phyloP scores from a whole-genome alignment of 2,113 vertebrate species.

The Xiphophorus couchianus region DNA sequence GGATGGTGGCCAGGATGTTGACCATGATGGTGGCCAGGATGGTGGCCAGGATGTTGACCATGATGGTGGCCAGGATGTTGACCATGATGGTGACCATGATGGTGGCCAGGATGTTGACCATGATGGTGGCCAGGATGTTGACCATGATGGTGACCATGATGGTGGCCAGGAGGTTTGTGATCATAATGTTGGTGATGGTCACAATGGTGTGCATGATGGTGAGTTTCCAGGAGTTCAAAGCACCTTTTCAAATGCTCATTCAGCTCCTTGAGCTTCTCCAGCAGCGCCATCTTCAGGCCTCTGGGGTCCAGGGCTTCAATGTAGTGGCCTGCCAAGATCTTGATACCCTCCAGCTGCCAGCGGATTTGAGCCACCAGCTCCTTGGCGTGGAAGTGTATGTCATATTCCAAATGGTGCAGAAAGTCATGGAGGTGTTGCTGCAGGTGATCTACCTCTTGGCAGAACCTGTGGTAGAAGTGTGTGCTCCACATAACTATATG shows the following conservation, averaged over 20 bases:
- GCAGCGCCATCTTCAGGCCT: constrained; percentile 40
- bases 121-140: too few species aligned
- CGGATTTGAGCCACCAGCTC: constrained; percentile 76
- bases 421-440: constrained; percentile 56
- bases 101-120: background rate
- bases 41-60: too few species aligned
- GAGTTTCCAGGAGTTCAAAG: background rate
- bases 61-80: too few species aligned
- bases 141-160: too few species aligned
- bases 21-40: too few species aligned
- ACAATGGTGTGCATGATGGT: background rate
- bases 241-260: constrained; percentile 38
- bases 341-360: constrained; percentile 81
- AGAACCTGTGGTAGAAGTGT: constrained; percentile 38
- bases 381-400: constrained; percentile 53
- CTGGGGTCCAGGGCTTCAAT: constrained; percentile 52
- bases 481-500: constrained; percentile 47
- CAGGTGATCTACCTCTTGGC: constrained; percentile 63
- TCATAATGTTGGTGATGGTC: too few species aligned
- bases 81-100: background rate
- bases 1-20: too few species aligned
- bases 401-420: constrained; percentile 23
- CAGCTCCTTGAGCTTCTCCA: constrained; percentile 60
- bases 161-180: too few species aligned
- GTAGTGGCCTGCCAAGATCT: constrained; percentile 55